Percentiles rank a stretch among this genome's conserved stretches.
Conservation (phyloP, 1,140 invertebrate genomes). For the Drosophila neocordata region DNA sequence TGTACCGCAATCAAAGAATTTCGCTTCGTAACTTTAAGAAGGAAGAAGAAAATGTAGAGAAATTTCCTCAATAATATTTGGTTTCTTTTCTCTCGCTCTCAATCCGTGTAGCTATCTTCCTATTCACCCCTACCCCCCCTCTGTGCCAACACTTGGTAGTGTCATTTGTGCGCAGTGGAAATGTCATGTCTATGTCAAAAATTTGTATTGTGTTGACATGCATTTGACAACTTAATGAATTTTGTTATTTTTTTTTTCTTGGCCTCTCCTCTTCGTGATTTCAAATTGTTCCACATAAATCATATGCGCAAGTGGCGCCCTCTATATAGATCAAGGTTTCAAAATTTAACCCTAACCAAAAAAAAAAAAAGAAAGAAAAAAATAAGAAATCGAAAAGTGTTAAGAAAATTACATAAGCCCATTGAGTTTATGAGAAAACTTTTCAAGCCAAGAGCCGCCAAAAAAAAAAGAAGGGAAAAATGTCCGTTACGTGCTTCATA, state of each 20-base stretch:
- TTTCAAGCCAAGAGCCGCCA: conserved; percentile 27
- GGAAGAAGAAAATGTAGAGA: neutral
- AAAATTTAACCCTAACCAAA: conserved; percentile 16
- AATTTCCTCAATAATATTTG: conserved; percentile 5
- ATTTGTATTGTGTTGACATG: conserved; percentile 77
- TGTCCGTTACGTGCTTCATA: conserved; percentile 65
- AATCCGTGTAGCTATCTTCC: conserved; percentile 14
- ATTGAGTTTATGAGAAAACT: conserved; percentile 69
- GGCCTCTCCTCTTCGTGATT: neutral
- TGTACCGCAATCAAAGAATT: conserved; percentile 1
- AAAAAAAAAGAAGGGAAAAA: conserved; percentile 33
- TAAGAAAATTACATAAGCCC: conserved; percentile 50
- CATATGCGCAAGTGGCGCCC: conserved; percentile 50
- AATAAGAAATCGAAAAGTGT: conserved; percentile 37
- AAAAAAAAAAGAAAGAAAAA: conserved; percentile 13
- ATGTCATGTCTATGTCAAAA: conserved; percentile 72
- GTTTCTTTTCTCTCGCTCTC: neutral
- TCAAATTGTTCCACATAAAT: conserved; percentile 33
- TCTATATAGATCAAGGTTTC: conserved; percentile 10
- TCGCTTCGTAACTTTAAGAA: conserved; percentile 1
- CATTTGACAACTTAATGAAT: conserved; percentile 82
- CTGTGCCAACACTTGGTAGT: neutral
- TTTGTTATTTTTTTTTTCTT: conserved; percentile 31
- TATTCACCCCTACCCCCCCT: neutral
- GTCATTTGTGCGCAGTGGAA: conserved; percentile 23